Evolutionary conservation across 2,113 vertebrate species (phyloP), one percentile per base, ranked within the genome.

Genomic region (Enhydra lutris): DNA sequence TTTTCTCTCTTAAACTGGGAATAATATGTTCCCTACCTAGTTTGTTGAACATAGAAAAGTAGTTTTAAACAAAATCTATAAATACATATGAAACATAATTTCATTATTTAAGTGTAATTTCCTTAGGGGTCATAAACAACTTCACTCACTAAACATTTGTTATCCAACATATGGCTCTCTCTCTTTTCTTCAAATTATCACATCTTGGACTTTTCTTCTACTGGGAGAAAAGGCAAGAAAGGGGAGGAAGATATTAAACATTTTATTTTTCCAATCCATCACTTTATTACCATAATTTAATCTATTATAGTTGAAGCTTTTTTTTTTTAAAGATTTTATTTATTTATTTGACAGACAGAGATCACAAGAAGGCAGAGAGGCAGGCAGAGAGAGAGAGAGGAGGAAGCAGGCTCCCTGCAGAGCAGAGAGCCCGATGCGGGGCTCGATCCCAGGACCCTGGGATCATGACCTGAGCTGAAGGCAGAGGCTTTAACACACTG

Each of bases 31-130:
- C 7, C 50, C 36, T 81, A 81, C 31, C 29, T 73, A 83, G 29
- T 47, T 87, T 18, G 6, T 15, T 79, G 36, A 89, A 24, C 42
- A 93, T 89, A 45, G 87, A 88, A 47, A 67, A 9, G 26, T 80
- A 76, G 17, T 52, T 97, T 87, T 63, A 69, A 93, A 50, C 34
- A 26, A 84, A 89, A 89, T 59, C 7, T 80, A 6, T 91, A 80
- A 93, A 95, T 93, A 52, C 1, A 36, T 36, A 83, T 73, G 14
- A 82, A 90, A 23, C 39, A 71, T 57, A 86, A 76, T 91, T 63
- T 84, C 57, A 9, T 89, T 94, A 79, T 89, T 83, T 94, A 87
- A 76, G 63, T 94, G 47, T 74, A 79, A 23, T 45, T 92, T 63
- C 61, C 34, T 81, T 92, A 89, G 36, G 23, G 34, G 67, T 84